phyloP scores from a whole-genome alignment of 2,888 invertebrate species.

The Cynaeus angustus region DNA sequence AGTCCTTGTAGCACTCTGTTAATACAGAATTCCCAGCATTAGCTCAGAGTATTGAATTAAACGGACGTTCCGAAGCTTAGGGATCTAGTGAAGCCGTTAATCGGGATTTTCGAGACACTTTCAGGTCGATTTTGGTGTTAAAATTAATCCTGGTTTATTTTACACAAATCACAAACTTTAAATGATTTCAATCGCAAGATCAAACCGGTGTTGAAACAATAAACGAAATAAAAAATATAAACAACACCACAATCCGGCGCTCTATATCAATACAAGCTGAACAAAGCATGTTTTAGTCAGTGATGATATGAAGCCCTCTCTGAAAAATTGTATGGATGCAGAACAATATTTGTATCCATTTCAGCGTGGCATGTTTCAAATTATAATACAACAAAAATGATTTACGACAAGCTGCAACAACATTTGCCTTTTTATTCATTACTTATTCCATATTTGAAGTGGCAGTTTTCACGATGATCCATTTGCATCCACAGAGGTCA shows the following conservation, averaged over 20 bases:
- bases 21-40: conserved; percentile 36
- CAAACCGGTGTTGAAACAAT: neutral
- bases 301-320: conserved; percentile 5
- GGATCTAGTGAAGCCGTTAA: conserved; percentile 53
- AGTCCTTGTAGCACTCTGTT: conserved; percentile 16
- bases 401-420: conserved; percentile 30
- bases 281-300: conserved; percentile 8
- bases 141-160: conserved; percentile 34
- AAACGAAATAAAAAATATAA: neutral
- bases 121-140: conserved; percentile 37
- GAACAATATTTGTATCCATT: conserved; percentile 25
- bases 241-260: neutral
- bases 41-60: conserved; percentile 54
- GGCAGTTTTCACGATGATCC: conserved; percentile 17
- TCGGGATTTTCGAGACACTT: conserved; percentile 56
- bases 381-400: conserved; percentile 33
- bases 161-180: conserved; percentile 6
- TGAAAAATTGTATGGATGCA: conserved; percentile 29
- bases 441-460: conserved; percentile 21
- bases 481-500: conserved; percentile 8
- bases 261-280: conserved; percentile 16
- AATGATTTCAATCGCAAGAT: neutral
- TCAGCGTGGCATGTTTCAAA: conserved; percentile 20
- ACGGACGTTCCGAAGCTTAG: conserved; percentile 42
- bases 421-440: conserved; percentile 39